Evolutionary conservation across 2,888 invertebrate genomes (phyloP).

Genomic region (Stictocephala bisonia): DNA sequence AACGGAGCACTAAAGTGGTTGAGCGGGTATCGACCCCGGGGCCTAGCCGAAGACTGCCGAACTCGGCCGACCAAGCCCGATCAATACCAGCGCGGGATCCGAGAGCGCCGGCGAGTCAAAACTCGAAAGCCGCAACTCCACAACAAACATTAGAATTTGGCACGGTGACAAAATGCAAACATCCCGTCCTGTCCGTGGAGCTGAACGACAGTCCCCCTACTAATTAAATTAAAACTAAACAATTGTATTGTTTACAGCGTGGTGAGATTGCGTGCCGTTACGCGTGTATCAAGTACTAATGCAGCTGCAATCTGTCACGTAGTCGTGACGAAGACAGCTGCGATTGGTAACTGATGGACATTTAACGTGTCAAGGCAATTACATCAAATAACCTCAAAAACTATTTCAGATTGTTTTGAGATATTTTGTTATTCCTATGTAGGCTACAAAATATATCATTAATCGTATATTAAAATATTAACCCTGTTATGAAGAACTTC

Average conservation of each 20-base stretch:
- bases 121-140: conserved; percentile 52
- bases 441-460: too few species aligned
- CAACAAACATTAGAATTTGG: conserved; percentile 51
- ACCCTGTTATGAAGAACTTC: too few species aligned
- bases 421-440: too few species aligned
- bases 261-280: not conserved
- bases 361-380: too few species aligned
- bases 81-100: conserved; percentile 40
- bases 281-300: conserved; percentile 21
- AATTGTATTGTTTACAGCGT: too few species aligned
- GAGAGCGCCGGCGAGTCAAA: conserved; percentile 49
- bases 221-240: conserved; percentile 12
- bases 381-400: too few species aligned
- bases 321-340: too few species aligned
- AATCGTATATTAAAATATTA: too few species aligned
- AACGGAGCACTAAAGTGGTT: conserved; percentile 47
- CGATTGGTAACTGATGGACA: too few species aligned
- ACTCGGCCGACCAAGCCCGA: conserved; percentile 59
- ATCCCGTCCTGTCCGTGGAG: not conserved
- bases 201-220: not conserved
- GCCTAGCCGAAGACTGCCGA: conserved; percentile 60
- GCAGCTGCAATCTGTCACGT: too few species aligned
- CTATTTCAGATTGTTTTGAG: too few species aligned
- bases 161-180: conserved; percentile 42
- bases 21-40: conserved; percentile 60